Percentiles rank a stretch among this genome's conserved stretches.
phyloP scores from a whole-genome alignment of 2,113 vertebrate genomes.

The Peromyscus californicus region DNA sequence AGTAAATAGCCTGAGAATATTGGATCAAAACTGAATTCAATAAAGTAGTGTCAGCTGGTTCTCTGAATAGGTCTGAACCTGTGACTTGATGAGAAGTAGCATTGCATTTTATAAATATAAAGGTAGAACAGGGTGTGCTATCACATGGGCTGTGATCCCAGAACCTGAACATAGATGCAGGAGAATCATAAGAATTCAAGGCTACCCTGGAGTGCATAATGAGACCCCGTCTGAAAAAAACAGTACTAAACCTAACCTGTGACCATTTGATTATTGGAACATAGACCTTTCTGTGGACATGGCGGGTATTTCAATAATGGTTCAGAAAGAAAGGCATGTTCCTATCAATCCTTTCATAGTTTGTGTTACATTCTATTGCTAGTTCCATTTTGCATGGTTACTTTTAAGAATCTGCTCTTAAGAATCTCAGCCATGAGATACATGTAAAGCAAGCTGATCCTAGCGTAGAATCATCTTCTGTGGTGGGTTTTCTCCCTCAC shows the following conservation, averaged over 20 bases:
- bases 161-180: not conserved
- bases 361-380: not conserved
- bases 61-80: not conserved
- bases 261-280: not conserved
- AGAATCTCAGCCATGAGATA: no score
- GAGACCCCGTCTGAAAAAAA: not conserved
- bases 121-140: not conserved
- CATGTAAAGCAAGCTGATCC: not conserved
- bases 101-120: not conserved
- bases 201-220: not conserved
- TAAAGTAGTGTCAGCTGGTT: not conserved
- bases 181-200: not conserved
- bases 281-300: not conserved
- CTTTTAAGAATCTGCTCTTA: not conserved
- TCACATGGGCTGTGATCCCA: not conserved
- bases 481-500: not conserved
- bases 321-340: not conserved
- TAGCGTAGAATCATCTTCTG: not conserved
- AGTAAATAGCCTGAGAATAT: not conserved
- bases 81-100: not conserved
- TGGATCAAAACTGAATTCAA: not conserved
- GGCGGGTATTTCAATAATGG: not conserved
- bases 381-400: not conserved
- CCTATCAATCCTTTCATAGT: not conserved
- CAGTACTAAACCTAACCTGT: not conserved